Evolutionary conservation across 2,113 vertebrate species (phyloP).

Genomic region (Nothocercus julius): DNA sequence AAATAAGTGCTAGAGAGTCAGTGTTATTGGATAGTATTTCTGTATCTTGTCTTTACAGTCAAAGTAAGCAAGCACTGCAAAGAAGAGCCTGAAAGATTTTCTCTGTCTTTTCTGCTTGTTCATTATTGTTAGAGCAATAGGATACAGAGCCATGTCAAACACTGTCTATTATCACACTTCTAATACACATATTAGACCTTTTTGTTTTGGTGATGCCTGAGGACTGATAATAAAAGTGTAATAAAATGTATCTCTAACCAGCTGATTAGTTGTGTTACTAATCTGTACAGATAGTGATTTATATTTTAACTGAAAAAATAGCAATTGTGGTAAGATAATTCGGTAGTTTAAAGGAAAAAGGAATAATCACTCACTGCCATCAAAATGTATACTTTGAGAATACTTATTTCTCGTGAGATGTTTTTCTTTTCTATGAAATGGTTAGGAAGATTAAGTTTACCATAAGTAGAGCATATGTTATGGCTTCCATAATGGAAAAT

Average conservation of each 20-base stretch:
- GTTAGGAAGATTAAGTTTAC: neutral
- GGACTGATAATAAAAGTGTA: neutral
- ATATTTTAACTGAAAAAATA: neutral
- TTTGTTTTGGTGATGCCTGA: neutral
- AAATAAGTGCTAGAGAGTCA: neutral
- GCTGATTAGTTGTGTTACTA: neutral
- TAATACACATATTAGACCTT: neutral
- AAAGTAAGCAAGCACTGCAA: neutral
- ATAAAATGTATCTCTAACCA: neutral
- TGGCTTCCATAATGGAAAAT: neutral
- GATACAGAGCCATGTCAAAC: neutral
- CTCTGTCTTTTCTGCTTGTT: neutral
- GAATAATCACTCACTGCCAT: neutral
- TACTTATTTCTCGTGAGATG: neutral
- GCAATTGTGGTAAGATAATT: neutral
- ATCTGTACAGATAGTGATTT: neutral
- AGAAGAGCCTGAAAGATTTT: neutral
- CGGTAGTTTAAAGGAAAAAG: neutral
- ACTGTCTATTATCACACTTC: neutral
- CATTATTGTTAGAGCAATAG: neutral
- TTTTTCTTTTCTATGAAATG: neutral
- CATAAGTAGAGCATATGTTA: neutral
- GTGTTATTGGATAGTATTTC: neutral
- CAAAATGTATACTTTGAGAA: neutral
- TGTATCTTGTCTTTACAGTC: neutral